These are phyloP conservation scores for Prochilodus magdalenae DNA, from an alignment of 2,113 vertebrate genomes.

Conservation along the genomic window DNA sequence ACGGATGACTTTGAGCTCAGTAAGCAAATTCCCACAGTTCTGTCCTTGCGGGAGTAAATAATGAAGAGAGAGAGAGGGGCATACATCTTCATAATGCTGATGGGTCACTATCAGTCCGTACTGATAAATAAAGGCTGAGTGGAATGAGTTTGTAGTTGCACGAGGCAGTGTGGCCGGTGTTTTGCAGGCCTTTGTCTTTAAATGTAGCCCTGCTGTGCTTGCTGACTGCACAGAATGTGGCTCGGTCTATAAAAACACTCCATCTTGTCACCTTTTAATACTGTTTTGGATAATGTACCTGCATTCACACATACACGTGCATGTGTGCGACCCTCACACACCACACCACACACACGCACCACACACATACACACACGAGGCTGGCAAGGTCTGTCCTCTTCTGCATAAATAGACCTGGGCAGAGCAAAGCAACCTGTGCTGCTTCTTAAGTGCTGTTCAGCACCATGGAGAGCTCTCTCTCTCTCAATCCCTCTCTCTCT, in stretches of 20 bases:
- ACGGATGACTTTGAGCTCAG: background rate
- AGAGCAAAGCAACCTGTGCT: background rate
- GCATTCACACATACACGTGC: constrained; percentile 3
- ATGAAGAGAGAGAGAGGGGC: background rate
- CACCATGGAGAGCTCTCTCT: constrained; percentile 22
- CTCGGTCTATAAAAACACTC: background rate
- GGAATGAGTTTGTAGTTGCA: constrained; percentile 11
- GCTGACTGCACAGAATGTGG: constrained; percentile 41
- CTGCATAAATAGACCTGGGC: constrained; percentile 1
- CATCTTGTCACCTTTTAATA: constrained; percentile 1
- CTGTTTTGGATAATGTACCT: constrained; percentile 18
- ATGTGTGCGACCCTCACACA: background rate
- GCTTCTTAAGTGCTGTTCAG: constrained; percentile 21
- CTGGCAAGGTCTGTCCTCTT: background rate
- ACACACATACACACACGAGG: background rate
- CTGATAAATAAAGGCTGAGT: constrained; percentile 17
- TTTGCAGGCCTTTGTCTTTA: constrained; percentile 34
- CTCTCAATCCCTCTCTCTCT: background rate
- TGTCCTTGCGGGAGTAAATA: constrained; percentile 14
- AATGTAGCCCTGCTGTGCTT: constrained; percentile 17
- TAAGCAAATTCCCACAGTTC: background rate
- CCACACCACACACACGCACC: background rate
- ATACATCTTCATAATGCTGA: constrained; percentile 24
- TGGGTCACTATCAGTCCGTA: constrained; percentile 22
- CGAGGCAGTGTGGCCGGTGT: background rate